Evolutionary conservation across 2,113 vertebrate species (phyloP).

Genomic region (Leptocoma aspasia): DNA sequence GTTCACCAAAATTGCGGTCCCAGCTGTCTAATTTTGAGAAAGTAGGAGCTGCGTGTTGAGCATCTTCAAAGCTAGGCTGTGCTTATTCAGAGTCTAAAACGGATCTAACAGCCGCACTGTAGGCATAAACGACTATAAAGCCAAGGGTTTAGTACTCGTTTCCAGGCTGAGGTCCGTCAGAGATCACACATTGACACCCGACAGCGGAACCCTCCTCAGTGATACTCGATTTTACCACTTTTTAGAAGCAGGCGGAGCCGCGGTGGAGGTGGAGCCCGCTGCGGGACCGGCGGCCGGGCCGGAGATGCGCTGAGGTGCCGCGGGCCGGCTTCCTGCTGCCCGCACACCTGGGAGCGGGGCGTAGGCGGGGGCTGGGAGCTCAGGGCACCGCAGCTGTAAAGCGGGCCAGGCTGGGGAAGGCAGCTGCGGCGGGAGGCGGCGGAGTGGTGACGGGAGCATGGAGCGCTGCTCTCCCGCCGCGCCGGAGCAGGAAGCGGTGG

Average conservation of each 20-base stretch:
- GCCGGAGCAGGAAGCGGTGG: constrained; percentile 75
- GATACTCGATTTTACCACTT: not conserved
- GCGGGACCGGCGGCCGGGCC: not conserved
- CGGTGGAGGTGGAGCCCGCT: constrained; percentile 1
- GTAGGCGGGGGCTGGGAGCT: not conserved
- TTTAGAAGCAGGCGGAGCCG: not conserved
- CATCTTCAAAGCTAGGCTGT: not conserved
- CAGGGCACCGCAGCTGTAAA: not conserved
- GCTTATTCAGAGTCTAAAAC: not conserved
- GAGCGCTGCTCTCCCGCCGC: constrained; percentile 60
- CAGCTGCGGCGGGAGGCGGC: not conserved
- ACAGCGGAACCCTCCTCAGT: not conserved
- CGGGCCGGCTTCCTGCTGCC: not conserved
- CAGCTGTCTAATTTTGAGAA: not conserved
- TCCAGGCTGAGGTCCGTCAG: not conserved
- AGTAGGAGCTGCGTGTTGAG: not conserved
- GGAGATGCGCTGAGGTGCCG: not conserved
- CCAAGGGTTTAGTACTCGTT: not conserved
- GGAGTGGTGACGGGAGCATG: constrained; percentile 64
- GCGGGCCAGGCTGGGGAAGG: not conserved
- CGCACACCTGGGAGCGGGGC: not conserved
- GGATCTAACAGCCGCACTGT: not conserved
- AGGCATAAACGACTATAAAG: not conserved
- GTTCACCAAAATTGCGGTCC: not conserved
- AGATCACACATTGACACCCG: not conserved